These are phyloP conservation scores for Plebejus argus DNA, from an alignment of 2,888 invertebrate species.

Conservation along the genomic window DNA sequence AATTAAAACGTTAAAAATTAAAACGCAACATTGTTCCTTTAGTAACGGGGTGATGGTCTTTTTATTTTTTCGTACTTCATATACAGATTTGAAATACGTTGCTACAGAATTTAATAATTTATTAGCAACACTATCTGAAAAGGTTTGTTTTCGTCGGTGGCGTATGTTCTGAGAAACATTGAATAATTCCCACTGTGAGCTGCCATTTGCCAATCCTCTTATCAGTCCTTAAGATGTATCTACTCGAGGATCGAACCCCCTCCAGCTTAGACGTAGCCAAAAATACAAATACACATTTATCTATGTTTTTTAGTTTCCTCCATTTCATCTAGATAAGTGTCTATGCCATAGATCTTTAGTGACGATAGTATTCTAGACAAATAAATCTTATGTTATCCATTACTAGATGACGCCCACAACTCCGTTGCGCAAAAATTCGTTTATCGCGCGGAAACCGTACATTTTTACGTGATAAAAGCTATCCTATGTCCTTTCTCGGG, in stretches of 20 bases:
- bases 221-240: slow-evolving; percentile 47
- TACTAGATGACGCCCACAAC: too few relatives aligned
- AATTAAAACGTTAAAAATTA: background rate
- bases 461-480: too few relatives aligned
- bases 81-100: background rate
- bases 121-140: background rate
- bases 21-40: background rate
- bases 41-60: background rate
- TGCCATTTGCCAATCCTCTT: slow-evolving; percentile 45
- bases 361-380: background rate
- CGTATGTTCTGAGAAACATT: slow-evolving; percentile 58
- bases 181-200: slow-evolving; percentile 53
- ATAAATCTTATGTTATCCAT: background rate
- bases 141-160: slow-evolving; percentile 38
- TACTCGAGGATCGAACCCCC: background rate
- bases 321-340: background rate
- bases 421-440: too few relatives aligned
- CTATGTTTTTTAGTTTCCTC: background rate
- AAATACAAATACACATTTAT: background rate
- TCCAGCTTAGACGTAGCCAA: background rate
- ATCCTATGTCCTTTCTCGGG: too few relatives aligned
- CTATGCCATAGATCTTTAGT: background rate
- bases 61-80: background rate
- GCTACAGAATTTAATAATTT: background rate
- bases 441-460: too few relatives aligned